Conservation (phyloP, 2,888 invertebrate genomes). For the Blastobasis adustella region DNA sequence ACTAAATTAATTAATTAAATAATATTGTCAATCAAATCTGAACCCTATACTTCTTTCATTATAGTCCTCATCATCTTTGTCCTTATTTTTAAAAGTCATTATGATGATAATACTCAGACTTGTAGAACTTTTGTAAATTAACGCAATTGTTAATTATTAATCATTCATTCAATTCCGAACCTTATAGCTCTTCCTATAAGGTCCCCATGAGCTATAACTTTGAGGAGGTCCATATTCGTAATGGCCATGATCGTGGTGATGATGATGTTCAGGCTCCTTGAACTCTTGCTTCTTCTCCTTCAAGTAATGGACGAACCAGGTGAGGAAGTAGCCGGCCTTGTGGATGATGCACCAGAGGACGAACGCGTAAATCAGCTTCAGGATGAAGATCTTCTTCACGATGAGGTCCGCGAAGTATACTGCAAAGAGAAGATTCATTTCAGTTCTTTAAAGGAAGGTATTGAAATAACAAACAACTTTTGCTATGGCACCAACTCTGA, state of each 20-base stretch:
- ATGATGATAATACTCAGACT: too few species aligned
- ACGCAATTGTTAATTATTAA: not conserved
- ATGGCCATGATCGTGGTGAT: constrained; percentile 23
- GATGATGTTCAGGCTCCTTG: constrained; percentile 25
- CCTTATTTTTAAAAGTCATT: too few species aligned
- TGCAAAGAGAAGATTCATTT: constrained; percentile 24
- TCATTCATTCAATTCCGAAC: not conserved
- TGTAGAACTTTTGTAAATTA: too few species aligned
- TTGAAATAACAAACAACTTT: too few species aligned
- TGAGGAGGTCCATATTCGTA: constrained; percentile 26
- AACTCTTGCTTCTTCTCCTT: constrained; percentile 51
- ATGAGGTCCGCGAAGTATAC: constrained; percentile 59
- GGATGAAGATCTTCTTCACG: constrained; percentile 58
- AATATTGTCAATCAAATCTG: too few species aligned
- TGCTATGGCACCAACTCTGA: too few species aligned
- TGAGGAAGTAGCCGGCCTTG: constrained; percentile 63
- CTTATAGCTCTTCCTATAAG: constrained; percentile 3
- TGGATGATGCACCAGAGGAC: constrained; percentile 58
- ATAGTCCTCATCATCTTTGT: too few species aligned
- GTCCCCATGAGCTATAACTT: constrained; percentile 2
- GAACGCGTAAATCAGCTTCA: constrained; percentile 60
- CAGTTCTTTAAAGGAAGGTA: too few species aligned
- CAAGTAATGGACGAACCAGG: constrained; percentile 57
- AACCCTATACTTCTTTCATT: too few species aligned
- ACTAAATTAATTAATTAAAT: too few species aligned